Conservation (phyloP, 2,797 vertebrate genomes). For the Cynodonichthys magdalenae region DNA sequence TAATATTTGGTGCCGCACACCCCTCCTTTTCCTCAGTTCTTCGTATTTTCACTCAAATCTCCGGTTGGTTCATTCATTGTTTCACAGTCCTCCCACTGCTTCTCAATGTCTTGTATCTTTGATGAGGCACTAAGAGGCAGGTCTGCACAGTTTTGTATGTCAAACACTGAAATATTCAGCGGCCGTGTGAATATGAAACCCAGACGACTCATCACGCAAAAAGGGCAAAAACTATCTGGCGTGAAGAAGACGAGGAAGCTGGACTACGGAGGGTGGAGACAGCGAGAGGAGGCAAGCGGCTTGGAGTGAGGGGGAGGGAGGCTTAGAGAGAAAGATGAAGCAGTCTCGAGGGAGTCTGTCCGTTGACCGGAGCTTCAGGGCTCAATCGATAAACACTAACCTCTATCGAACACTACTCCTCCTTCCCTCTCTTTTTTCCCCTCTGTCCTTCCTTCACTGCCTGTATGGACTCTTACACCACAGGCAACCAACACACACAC, state of each 20-base stretch:
- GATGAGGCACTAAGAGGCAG: slow-evolving; percentile 59
- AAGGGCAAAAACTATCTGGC: slow-evolving; percentile 52
- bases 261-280: slow-evolving; percentile 21
- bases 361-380: slow-evolving; percentile 82
- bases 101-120: slow-evolving; percentile 57
- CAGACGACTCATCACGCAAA: slow-evolving; percentile 63
- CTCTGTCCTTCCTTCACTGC: slow-evolving; percentile 67
- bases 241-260: slow-evolving; percentile 28
- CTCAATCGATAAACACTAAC: slow-evolving; percentile 87
- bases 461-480: slow-evolving; percentile 61
- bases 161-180: slow-evolving; percentile 78
- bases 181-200: slow-evolving; percentile 66
- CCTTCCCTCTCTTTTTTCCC: slow-evolving; percentile 52
- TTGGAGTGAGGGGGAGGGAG: slow-evolving; percentile 41
- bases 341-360: slow-evolving; percentile 81
- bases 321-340: slow-evolving; percentile 63
- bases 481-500: slow-evolving; percentile 47
- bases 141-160: slow-evolving; percentile 64
- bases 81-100: slow-evolving; percentile 51
- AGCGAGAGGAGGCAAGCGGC: slow-evolving; percentile 33
- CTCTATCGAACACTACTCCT: slow-evolving; percentile 82
- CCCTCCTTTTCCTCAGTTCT: slow-evolving; percentile 14
- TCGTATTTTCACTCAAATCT: slow-evolving; percentile 13
- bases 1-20: slow-evolving; percentile 19
- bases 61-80: slow-evolving; percentile 35